Base-by-base conservation (phyloP, 2,888 invertebrate genomes). In the Campoplex capitator region DNA sequence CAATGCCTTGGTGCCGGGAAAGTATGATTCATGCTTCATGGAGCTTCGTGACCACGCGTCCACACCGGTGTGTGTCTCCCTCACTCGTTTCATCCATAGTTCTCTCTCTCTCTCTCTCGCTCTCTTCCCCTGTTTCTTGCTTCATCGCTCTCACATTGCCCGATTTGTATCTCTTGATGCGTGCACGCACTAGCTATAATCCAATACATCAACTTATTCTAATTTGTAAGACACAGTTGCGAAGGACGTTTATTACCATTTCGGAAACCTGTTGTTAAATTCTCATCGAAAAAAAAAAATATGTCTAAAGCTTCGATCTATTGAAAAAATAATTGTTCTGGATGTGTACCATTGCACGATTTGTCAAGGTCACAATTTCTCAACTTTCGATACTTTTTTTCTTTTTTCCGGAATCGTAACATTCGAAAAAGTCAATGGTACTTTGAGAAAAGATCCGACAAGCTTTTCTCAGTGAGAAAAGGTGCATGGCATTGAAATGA, bases 11-110 rank as follows among this genome's bases (percentile, higher is more conserved):
- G 56, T 56, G 38, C 51, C 38, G 56, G 51, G 51, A 32, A 51
- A 56, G 74, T 38, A 38, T 74, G 74, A 74, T 74, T 74, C 74
- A 74, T 56, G 35, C 38, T 54, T 56, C 54, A 56, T n/a, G 56
- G 35, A 54, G 54, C 54, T 38, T 42, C 38, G 38, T 54, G 58
- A 23, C 35, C 51, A 42, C 54, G 38, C 67, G 48, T 16, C 23
- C 35, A 51, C 71, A 71, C 71, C 71, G 71, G 32, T 9, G 51
- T 9, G 23, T 11, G 9, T 51, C 81, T 51, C 28, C 65, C 74
- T 81, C 74, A 23, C 62, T 81, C 73, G 67, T 16, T 75, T 42
- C 13, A 6, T 54, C 51, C n/a, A 23, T 48, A 16, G 2, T n/a
- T 75, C 28, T 58, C 58, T 58, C 58, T 11, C 58, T 58, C 23